phyloP scores from a whole-genome alignment of 2,113 vertebrate genomes.

The Rafetus swinhoei region DNA sequence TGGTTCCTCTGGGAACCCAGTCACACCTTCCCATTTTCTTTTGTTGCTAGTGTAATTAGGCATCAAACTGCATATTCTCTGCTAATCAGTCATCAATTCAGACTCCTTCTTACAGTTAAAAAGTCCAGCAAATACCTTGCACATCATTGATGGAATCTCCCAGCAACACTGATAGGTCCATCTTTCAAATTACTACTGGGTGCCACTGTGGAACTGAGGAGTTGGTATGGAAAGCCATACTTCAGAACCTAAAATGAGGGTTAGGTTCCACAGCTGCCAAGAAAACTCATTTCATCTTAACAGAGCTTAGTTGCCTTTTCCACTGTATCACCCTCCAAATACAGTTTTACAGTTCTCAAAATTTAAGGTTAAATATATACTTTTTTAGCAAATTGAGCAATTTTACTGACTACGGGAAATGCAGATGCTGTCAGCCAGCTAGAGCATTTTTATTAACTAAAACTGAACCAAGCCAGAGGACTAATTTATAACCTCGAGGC shows the following conservation, averaged over 20 bases:
- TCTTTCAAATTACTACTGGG: not conserved
- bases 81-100: not conserved
- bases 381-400: slow-evolving; percentile 35
- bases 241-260: not conserved
- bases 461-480: not conserved
- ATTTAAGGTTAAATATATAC: not conserved
- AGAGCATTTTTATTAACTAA: slow-evolving; percentile 9
- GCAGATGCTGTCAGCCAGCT: not conserved
- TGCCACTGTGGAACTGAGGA: not conserved
- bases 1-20: no score
- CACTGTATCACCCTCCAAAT: not conserved
- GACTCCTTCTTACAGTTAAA: not conserved
- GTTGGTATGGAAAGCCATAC: not conserved
- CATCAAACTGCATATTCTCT: not conserved
- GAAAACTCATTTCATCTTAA: rapidly evolving
- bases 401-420: not conserved
- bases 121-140: not conserved
- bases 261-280: not conserved
- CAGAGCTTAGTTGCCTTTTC: not conserved
- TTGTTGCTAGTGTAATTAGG: not conserved
- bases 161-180: not conserved
- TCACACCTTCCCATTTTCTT: not conserved
- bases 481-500: slow-evolving; percentile 37
- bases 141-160: not conserved
- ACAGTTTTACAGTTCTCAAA: not conserved